Evolutionary conservation across 2,888 invertebrate species (phyloP).

Genomic region (Xylota sylvarum): DNA sequence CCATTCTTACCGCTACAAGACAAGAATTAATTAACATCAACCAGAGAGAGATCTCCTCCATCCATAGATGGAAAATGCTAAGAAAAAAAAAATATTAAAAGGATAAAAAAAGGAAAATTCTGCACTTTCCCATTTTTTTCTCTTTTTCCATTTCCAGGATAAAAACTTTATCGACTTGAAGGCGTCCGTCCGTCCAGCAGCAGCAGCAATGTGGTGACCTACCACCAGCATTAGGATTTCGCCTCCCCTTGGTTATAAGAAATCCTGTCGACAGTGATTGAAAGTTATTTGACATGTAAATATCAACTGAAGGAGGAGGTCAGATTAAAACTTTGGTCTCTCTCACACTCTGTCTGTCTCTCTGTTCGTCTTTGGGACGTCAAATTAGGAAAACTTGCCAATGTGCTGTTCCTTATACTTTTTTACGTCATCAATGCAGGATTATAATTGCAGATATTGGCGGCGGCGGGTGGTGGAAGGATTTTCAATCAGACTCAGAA

Average conservation of each 20-base stretch:
- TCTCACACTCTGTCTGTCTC: not conserved
- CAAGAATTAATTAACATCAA: constrained; percentile 84
- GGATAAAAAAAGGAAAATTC: constrained; percentile 69
- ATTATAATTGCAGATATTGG: constrained; percentile 75
- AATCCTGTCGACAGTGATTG: constrained; percentile 77
- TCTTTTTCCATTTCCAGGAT: constrained; percentile 22
- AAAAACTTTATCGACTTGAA: constrained; percentile 74
- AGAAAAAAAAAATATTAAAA: constrained; percentile 55
- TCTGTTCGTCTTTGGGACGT: constrained; percentile 19
- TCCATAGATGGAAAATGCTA: constrained; percentile 8
- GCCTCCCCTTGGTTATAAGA: constrained; percentile 37
- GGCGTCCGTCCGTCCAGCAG: constrained; percentile 58
- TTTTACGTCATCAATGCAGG: constrained; percentile 63
- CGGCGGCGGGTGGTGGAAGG: constrained; percentile 36
- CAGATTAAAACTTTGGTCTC: constrained; percentile 67
- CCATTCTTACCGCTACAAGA: constrained; percentile 80
- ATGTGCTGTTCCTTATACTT: constrained; percentile 12
- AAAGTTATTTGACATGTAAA: constrained; percentile 78
- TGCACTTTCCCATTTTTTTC: constrained; percentile 60
- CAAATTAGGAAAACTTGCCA: constrained; percentile 73
- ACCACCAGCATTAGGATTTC: constrained; percentile 27
- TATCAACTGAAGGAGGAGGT: constrained; percentile 72
- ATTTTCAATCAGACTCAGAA: constrained; percentile 65
- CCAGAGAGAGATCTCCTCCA: constrained; percentile 25
- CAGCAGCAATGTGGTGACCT: constrained; percentile 33